Conservation (phyloP, 2,113 vertebrate genomes). For the Ptilonorhynchus violaceus region DNA sequence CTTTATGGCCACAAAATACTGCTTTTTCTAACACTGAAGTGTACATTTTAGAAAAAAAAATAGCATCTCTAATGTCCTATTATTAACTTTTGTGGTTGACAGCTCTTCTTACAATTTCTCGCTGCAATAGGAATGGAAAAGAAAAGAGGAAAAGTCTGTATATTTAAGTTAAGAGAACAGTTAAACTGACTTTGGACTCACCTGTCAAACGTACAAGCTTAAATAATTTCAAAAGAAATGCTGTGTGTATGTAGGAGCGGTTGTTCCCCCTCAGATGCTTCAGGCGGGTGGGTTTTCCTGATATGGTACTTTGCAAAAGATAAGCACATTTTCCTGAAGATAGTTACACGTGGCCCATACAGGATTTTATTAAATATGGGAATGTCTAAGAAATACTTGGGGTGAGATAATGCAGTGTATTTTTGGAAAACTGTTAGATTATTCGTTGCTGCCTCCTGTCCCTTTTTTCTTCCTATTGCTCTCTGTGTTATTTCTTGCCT, state of each 20-base stretch:
- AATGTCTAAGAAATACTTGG: not conserved
- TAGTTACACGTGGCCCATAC: rapidly evolving
- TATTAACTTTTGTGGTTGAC: not conserved
- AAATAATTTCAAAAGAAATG: not conserved
- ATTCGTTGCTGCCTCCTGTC: not conserved
- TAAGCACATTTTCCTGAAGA: not conserved
- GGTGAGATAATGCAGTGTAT: not conserved
- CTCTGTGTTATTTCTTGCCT: not conserved
- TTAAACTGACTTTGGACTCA: not conserved
- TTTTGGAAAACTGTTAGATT: not conserved
- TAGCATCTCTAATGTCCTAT: not conserved
- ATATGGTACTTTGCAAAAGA: not conserved
- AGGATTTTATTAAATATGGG: not conserved
- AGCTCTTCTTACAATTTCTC: not conserved
- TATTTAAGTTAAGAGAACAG: not conserved
- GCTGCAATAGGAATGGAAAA: not conserved
- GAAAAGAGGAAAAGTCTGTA: not conserved
- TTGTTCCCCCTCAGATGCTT: not conserved
- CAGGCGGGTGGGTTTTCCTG: not conserved
- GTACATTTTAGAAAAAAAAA: not conserved
- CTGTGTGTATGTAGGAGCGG: not conserved
- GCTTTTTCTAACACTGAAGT: not conserved
- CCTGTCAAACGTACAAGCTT: not conserved
- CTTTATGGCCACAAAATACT: not conserved
- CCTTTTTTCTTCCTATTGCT: not conserved